phyloP scores from a whole-genome alignment of 2,888 invertebrate species.

The Reticulitermes lucifugus region DNA sequence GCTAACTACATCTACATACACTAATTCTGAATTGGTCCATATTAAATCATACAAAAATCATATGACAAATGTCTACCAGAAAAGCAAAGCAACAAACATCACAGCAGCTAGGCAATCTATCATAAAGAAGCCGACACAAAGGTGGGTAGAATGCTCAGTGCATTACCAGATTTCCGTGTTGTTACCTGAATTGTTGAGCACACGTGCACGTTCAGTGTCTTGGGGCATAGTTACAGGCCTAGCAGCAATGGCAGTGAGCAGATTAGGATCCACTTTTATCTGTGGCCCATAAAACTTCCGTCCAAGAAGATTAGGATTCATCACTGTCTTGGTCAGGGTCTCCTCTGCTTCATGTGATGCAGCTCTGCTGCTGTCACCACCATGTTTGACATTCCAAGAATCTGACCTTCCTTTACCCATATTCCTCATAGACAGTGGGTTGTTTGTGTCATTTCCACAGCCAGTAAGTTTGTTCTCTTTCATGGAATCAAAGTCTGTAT shows the following conservation, averaged over 20 bases:
- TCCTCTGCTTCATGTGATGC: conserved; percentile 19
- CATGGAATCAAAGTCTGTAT: conserved; percentile 23
- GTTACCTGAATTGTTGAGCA: conserved; percentile 73
- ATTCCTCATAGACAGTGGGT: neutral
- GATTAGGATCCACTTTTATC: conserved; percentile 58
- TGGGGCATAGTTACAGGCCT: conserved; percentile 64
- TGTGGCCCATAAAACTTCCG: conserved; percentile 62
- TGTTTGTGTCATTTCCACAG: conserved; percentile 60
- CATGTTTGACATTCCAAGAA: conserved; percentile 24
- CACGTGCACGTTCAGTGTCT: conserved; percentile 70
- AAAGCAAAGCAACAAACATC: neutral
- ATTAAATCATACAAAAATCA: neutral
- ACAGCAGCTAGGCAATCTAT: conserved; percentile 8
- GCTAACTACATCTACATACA: conserved; percentile 4
- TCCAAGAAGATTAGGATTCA: conserved; percentile 59
- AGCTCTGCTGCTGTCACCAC: neutral
- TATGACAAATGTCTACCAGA: neutral
- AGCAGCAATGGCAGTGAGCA: conserved; percentile 63
- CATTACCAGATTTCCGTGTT: conserved; percentile 83
- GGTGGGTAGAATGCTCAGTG: conserved; percentile 43
- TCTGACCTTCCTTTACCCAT: conserved; percentile 12
- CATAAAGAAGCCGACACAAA: conserved; percentile 4
- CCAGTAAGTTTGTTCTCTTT: conserved; percentile 53
- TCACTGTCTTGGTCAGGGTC: conserved; percentile 50
- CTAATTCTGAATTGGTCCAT: neutral